phyloP scores from a whole-genome alignment of 2,113 vertebrate genomes.

The Stercorarius parasiticus region DNA sequence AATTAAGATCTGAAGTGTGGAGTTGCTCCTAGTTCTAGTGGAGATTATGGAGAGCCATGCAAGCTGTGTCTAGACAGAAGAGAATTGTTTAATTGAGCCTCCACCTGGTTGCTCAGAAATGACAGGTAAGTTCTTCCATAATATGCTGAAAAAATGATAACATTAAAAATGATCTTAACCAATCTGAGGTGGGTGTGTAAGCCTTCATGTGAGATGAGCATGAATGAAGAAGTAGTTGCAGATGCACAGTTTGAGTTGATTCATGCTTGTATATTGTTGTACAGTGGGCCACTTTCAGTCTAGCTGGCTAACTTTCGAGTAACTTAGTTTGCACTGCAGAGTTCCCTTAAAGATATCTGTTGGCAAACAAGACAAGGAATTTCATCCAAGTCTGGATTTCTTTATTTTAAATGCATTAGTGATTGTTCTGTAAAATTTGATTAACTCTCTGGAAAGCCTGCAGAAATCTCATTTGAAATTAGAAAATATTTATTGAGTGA shows the following conservation, averaged over 20 bases:
- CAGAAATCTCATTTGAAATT: constrained; percentile 19
- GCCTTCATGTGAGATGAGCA: not conserved
- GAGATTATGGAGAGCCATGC: not conserved
- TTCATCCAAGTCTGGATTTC: not conserved
- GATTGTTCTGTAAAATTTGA: not conserved
- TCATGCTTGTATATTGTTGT: not conserved
- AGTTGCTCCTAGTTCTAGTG: not conserved
- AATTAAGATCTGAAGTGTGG: not conserved
- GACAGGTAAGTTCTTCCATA: not conserved
- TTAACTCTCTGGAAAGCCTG: not conserved
- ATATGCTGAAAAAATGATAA: not conserved
- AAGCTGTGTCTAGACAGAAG: not conserved
- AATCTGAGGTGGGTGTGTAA: not conserved
- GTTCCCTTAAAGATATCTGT: not conserved
- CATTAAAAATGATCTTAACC: not conserved
- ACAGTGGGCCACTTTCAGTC: not conserved
- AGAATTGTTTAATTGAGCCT: not conserved
- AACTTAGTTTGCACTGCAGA: not conserved
- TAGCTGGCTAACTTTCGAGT: not conserved
- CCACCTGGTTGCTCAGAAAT: not conserved
- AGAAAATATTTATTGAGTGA: not conserved
- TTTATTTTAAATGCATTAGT: not conserved
- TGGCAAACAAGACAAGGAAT: not conserved
- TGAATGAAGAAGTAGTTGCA: not conserved
- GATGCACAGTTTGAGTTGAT: not conserved